Conservation (phyloP, 2,888 invertebrate species). For the Leuctra nigra region DNA sequence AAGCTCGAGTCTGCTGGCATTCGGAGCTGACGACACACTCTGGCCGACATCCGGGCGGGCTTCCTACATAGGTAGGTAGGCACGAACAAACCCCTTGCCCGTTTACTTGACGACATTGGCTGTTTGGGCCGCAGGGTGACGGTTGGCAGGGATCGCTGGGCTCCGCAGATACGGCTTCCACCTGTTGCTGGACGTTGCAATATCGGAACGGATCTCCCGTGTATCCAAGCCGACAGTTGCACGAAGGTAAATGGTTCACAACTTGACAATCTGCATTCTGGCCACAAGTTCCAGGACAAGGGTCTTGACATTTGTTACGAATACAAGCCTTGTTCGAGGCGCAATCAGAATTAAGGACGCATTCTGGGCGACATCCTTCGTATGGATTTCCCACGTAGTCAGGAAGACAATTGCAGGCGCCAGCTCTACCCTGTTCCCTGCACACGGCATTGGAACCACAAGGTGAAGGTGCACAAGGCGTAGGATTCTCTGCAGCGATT, state of each 20-base stretch:
- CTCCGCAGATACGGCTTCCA: conserved; percentile 27
- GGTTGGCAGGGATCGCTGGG: conserved; percentile 52
- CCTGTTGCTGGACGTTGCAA: conserved; percentile 39
- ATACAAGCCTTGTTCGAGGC: conserved; percentile 43
- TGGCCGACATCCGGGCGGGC: conserved; percentile 63
- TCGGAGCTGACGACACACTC: conserved; percentile 67
- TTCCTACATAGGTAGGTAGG: conserved; percentile 54
- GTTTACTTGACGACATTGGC: conserved; percentile 65
- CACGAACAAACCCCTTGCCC: conserved; percentile 67
- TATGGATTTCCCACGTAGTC: conserved; percentile 56
- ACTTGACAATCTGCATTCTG: conserved; percentile 39
- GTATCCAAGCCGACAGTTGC: conserved; percentile 57
- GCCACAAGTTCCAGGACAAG: conserved; percentile 52
- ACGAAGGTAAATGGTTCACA: conserved; percentile 36
- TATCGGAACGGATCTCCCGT: conserved; percentile 64
- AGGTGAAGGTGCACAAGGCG: conserved; percentile 29
- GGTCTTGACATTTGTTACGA: conserved; percentile 43
- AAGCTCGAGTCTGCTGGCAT: conserved; percentile 59
- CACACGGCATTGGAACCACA: conserved; percentile 54
- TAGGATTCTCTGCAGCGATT: conserved; percentile 23
- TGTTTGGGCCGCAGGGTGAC: conserved; percentile 72
- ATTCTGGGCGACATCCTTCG: conserved; percentile 49
- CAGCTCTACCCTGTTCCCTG: conserved; percentile 53
- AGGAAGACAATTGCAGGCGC: conserved; percentile 62
- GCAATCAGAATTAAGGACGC: conserved; percentile 46